These are phyloP conservation scores for Tineola bisselliella DNA, from an alignment of 2,888 invertebrate genomes.

Conservation along the genomic window DNA sequence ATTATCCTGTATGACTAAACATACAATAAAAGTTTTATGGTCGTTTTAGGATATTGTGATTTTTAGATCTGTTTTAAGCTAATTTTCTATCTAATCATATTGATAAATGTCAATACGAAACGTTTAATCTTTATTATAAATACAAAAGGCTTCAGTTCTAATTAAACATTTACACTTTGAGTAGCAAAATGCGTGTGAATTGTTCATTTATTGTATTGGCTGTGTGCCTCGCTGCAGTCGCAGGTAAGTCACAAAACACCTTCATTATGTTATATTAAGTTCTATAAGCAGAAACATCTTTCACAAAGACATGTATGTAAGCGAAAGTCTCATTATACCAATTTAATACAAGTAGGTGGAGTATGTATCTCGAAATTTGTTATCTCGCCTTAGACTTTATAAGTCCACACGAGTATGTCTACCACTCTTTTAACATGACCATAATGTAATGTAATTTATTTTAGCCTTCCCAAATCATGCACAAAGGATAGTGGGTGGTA, in stretches of 20 bases:
- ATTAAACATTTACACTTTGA: neutral
- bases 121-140: neutral
- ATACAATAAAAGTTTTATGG: neutral
- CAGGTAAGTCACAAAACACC: neutral
- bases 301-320: no score
- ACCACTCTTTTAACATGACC: neutral
- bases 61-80: neutral
- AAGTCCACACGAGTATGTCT: neutral
- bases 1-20: neutral
- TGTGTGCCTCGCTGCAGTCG: neutral
- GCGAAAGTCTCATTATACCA: no score
- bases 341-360: no score
- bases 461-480: neutral
- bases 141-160: neutral
- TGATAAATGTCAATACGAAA: neutral
- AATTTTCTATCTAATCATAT: slow-evolving; percentile 5
- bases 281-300: no score
- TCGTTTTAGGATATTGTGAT: neutral
- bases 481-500: slow-evolving; percentile 11
- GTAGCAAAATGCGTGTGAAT: neutral
- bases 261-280: no score
- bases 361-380: no score
- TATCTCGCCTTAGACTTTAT: no score
- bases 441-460: neutral
- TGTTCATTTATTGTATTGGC: neutral